Percentiles rank a stretch among this genome's conserved stretches.
Conservation (phyloP, 2,888 invertebrate genomes). For the Ichneumon xanthorius region DNA sequence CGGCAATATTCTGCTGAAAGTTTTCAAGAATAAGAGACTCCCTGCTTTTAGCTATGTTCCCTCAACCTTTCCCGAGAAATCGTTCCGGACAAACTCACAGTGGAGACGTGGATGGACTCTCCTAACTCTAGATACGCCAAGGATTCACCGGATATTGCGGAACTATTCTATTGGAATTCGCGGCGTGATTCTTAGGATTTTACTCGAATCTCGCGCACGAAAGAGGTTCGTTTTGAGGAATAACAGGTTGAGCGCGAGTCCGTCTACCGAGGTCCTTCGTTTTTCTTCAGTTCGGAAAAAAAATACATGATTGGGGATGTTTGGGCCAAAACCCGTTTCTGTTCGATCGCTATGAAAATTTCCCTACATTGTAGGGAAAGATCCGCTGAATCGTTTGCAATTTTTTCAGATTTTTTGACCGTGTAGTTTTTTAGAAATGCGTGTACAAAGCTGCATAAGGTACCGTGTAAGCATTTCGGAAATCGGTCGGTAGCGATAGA, state of each 20-base stretch:
- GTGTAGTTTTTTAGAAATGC: too few relatives aligned
- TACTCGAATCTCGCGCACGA: not conserved
- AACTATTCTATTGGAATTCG: slow-evolving; percentile 9
- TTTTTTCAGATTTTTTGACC: too few relatives aligned
- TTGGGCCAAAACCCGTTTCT: too few relatives aligned
- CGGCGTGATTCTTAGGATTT: slow-evolving; percentile 16
- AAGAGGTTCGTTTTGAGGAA: slow-evolving; percentile 1
- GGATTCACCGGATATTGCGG: slow-evolving; percentile 36
- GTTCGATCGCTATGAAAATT: too few relatives aligned
- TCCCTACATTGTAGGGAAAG: too few relatives aligned
- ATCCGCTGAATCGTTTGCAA: too few relatives aligned
- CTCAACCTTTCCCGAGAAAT: not conserved
- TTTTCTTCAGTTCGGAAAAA: slow-evolving; percentile 32
- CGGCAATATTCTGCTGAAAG: not conserved
- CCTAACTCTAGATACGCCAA: not conserved
- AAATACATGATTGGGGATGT: too few relatives aligned
- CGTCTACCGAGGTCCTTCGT: not conserved
- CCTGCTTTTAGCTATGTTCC: not conserved
- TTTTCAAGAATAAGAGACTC: not conserved
- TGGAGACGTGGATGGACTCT: not conserved
- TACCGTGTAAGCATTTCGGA: too few relatives aligned
- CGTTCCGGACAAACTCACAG: not conserved
- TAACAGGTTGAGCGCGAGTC: slow-evolving; percentile 21
- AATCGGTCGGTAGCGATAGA: too few relatives aligned
- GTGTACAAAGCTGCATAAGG: too few relatives aligned